Evolutionary conservation across 2,113 vertebrate species (phyloP).

Genomic region (Sus scrofa): T2T-Sscrofa CM000813.6:45554001-45554500

Average conservation of each 20-base stretch:
- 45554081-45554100: slow-evolving; percentile 46
- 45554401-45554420: slow-evolving; percentile 73
- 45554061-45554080: slow-evolving; percentile 33
- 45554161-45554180: slow-evolving; percentile 40
- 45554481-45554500: slow-evolving; percentile 49
- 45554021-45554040: slow-evolving; percentile 5
- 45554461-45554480: slow-evolving; percentile 54
- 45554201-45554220: slow-evolving; percentile 32
- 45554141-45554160: slow-evolving; percentile 14
- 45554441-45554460: slow-evolving; percentile 82
- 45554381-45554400: slow-evolving; percentile 78
- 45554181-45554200: slow-evolving; percentile 64
- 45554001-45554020: not conserved
- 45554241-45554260: not conserved
- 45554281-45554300: slow-evolving; percentile 38
- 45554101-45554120: not conserved
- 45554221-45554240: not conserved
- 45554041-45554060: not conserved
- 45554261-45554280: slow-evolving; percentile 32
- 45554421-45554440: slow-evolving; percentile 72
- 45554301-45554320: not conserved
- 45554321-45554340: slow-evolving; percentile 43
- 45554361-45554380: slow-evolving; percentile 15
- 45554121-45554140: slow-evolving; percentile 22
- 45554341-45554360: slow-evolving; percentile 37